phyloP scores from a whole-genome alignment of 2,797 vertebrate genomes.

The Nyctibius grandis region DNA sequence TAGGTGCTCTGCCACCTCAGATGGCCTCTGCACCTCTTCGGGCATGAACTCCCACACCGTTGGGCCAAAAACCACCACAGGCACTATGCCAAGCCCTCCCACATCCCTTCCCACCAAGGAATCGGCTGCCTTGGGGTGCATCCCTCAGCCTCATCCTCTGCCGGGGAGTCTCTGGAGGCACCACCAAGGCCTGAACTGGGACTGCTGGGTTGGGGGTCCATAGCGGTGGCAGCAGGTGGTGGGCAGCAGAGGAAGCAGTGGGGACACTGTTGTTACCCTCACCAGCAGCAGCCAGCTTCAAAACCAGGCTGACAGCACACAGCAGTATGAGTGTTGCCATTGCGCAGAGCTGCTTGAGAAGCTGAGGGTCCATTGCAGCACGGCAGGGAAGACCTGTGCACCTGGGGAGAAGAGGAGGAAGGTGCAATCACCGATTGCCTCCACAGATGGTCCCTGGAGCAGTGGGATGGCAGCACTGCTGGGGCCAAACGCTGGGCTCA shows the following conservation, averaged over 20 bases:
- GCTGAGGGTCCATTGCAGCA: background rate
- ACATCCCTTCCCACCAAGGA: background rate
- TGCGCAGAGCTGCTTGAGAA: background rate
- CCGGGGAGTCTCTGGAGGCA: background rate
- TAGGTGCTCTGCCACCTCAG: background rate
- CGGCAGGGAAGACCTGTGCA: accelerated
- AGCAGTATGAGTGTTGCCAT: background rate
- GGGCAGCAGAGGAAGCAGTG: accelerated
- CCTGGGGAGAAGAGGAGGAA: background rate
- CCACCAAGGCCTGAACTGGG: accelerated
- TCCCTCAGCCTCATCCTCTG: background rate
- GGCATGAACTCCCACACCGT: background rate
- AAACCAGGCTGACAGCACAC: background rate
- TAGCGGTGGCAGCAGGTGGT: too few species aligned
- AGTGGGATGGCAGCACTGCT: background rate
- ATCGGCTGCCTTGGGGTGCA: accelerated
- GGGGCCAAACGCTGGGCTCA: background rate
- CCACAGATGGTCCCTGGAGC: background rate
- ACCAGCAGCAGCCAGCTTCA: background rate
- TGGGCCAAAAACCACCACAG: background rate
- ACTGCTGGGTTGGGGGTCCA: background rate
- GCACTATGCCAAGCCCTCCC: background rate
- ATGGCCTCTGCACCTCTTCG: background rate
- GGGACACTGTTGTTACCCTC: background rate
- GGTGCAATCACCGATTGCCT: accelerated